phyloP scores from a whole-genome alignment of 53 echinoderm and acorn worm genomes.

The Crossaster papposus region DNA sequence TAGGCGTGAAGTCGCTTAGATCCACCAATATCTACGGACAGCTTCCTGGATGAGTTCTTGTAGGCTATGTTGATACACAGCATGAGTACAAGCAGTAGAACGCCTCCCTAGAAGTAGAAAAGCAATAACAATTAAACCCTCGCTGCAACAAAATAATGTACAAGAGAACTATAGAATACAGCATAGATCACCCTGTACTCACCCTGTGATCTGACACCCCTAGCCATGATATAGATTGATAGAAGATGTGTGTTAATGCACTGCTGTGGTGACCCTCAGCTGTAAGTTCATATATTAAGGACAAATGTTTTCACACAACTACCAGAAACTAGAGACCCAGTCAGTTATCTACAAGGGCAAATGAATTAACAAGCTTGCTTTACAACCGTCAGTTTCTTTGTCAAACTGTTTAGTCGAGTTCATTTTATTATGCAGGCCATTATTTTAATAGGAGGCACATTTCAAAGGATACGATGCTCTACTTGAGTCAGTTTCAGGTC shows the following conservation, averaged over 20 bases:
- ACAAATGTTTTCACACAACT: not conserved
- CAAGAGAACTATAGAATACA: not conserved
- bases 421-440: not conserved
- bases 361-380: not conserved
- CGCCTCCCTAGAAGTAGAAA: conserved; percentile 78
- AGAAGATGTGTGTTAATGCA: conserved; percentile 94
- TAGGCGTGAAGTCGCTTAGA: conserved; percentile 89
- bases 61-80: conserved; percentile 86
- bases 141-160: no score
- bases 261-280: conserved; percentile 95
- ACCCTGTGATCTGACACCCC: conserved; percentile 99
- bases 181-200: conserved; percentile 8
- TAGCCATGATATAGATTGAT: conserved; percentile 78
- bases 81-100: conserved; percentile 78
- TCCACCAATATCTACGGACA: conserved; percentile 96
- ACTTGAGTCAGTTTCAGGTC: conserved; percentile 69
- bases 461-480: conserved; percentile 96
- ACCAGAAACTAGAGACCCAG: no score
- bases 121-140: not conserved
- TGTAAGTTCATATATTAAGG: conserved; percentile 58
- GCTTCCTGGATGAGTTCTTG: conserved; percentile 84
- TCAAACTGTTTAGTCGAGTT: no score
- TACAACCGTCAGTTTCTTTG: no score
- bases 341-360: not conserved
- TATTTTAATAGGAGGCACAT: not conserved